Evolutionary conservation across 2,888 invertebrate genomes (phyloP).

Genomic region (Dysmachus trigonus): DNA sequence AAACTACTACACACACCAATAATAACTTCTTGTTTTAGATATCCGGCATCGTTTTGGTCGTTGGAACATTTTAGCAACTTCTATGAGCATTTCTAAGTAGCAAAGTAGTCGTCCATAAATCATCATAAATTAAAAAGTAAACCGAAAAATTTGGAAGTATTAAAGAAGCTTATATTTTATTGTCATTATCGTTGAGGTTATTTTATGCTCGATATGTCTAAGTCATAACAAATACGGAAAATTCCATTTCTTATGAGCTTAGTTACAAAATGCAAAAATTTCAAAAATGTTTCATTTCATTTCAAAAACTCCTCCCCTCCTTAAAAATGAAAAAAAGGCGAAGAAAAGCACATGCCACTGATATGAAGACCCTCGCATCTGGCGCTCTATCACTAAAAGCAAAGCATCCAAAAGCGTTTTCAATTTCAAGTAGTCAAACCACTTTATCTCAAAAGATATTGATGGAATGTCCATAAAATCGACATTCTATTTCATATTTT

Average conservation of each 20-base stretch:
- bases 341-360: not conserved
- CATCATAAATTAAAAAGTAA: no score
- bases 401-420: not conserved
- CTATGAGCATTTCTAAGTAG: no score
- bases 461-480: not conserved
- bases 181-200: no score
- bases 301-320: not conserved
- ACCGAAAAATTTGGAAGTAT: no score
- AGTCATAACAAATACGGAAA: not conserved
- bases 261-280: not conserved
- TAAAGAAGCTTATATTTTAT: no score
- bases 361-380: not conserved
- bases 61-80: no score
- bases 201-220: no score
- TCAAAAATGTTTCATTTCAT: not conserved
- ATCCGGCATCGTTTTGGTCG: no score
- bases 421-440: not conserved
- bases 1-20: no score
- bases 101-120: no score
- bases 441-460: not conserved
- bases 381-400: not conserved
- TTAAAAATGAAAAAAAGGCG: not conserved
- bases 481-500: not conserved
- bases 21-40: no score
- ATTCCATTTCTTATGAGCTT: not conserved